Conservation (phyloP, 53 echinoderm and acorn worm genomes). For the Hippasteria phrygiana region DNA sequence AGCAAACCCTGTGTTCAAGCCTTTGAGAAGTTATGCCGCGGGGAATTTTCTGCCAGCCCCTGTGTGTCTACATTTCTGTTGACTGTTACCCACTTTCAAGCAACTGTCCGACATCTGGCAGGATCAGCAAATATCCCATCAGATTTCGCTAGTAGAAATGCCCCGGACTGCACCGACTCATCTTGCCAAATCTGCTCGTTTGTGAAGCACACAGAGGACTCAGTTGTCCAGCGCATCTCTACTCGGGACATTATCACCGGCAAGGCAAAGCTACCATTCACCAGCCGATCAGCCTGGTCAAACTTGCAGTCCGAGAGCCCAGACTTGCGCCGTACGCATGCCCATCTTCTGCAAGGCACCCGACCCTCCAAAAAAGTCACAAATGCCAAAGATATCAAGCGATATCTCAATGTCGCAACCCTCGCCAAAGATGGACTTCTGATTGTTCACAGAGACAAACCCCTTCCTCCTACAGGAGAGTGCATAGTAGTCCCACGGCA, state of each 20-base stretch:
- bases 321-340: slow-evolving; percentile 36
- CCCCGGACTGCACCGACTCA: slow-evolving; percentile 44
- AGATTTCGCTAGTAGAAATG: slow-evolving; percentile 46
- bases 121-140: slow-evolving; percentile 56
- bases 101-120: slow-evolving; percentile 51
- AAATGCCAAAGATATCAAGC: slow-evolving; percentile 76
- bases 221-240: not conserved
- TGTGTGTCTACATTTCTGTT: slow-evolving; percentile 64
- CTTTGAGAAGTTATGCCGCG: slow-evolving; percentile 74
- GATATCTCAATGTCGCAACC: slow-evolving; percentile 68
- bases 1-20: slow-evolving; percentile 70
- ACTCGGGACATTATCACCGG: not conserved
- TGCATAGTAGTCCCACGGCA: slow-evolving; percentile 49
- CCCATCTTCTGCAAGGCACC: slow-evolving; percentile 71
- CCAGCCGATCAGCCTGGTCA: slow-evolving; percentile 59
- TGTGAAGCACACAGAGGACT: slow-evolving; percentile 53
- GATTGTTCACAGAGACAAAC: slow-evolving; percentile 55
- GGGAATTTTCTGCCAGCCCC: slow-evolving; percentile 76
- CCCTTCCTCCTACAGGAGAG: slow-evolving; percentile 59
- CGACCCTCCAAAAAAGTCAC: slow-evolving; percentile 76
- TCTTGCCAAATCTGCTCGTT: slow-evolving; percentile 81
- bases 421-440: slow-evolving; percentile 80
- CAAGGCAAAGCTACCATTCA: slow-evolving; percentile 67
- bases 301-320: not conserved
- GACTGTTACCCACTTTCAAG: slow-evolving; percentile 58